Evolutionary conservation across 2,888 invertebrate species (phyloP), one percentile per base, ranked within the genome.

Genomic region (Thera britannica): DNA sequence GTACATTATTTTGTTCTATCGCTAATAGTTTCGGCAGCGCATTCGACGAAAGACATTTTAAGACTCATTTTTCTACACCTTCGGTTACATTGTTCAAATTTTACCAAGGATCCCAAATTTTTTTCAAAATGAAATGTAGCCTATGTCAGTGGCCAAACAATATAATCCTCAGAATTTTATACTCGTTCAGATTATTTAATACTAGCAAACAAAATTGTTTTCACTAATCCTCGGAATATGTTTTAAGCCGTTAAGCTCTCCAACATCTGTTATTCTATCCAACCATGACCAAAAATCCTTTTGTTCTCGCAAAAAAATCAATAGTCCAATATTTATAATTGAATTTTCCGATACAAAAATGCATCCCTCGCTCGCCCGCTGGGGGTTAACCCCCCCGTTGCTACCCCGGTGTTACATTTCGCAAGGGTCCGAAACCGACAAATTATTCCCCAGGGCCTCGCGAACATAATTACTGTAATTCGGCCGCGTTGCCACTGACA

Each of bases 391-490:
- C 67, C 68, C 36, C 64, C 65, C 57, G 48, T 55, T 41, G 48
- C 62, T 48, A 46, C 59, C 56, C 61, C 57, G 81, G 87, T 83
- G 85, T 89, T 81, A 83, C 77, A 80, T 88, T 87, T 82, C 86
- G 81, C 83, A 76, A 75, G 85, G 88, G 87, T 82, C 79, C 82
- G 70, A 75, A 78, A 75, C 78, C 80, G 76, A 82, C 88, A 88
- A 88, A 89, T 89, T 87, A 86, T 83, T 79, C 88, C 86, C 88
- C 62, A 77, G 78, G 85, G 90, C 81, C 79, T 80, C 73, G 77
- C 83, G 79, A 81, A 84, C 82, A 83, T 91, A 87, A 90, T 91
- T 88, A 89, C 88, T 78, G 87, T 87, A 90, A 90, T 90, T 89
- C 87, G 88, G 87, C 86, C 79, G 81, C 83, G 82, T 83, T 82